Evolutionary conservation across 2,113 vertebrate species (phyloP).

Genomic region (Greenwoodochromis staneri): DNA sequence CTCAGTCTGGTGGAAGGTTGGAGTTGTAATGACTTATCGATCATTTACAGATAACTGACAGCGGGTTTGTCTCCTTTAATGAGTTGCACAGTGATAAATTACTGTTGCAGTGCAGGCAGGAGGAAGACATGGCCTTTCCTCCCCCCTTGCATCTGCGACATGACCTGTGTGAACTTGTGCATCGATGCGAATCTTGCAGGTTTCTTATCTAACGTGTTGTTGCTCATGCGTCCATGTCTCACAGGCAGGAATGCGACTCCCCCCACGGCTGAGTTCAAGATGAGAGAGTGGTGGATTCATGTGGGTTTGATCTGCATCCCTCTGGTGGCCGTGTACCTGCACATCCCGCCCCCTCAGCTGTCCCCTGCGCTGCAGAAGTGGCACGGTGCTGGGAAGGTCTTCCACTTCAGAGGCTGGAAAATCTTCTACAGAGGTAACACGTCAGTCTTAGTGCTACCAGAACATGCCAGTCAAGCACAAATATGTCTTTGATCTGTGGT

Average conservation of each 20-base stretch:
- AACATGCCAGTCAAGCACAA: neutral
- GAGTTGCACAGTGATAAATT: neutral
- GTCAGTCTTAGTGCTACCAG: neutral
- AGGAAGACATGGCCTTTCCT: neutral
- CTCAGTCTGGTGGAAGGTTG: neutral
- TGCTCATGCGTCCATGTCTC: neutral
- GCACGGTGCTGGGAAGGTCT: conserved; percentile 76
- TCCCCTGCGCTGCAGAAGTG: conserved; percentile 82
- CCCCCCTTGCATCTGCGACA: neutral
- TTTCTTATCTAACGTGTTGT: neutral
- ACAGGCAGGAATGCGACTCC: conserved; percentile 35
- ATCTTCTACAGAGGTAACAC: conserved; percentile 87
- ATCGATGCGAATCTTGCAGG: neutral
- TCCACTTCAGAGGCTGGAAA: conserved; percentile 77
- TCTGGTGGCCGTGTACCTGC: conserved; percentile 85
- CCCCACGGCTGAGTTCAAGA: conserved; percentile 56
- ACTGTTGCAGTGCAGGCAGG: neutral
- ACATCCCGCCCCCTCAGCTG: conserved; percentile 84
- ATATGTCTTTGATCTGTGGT: neutral
- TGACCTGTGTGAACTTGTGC: neutral
- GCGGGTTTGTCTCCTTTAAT: neutral
- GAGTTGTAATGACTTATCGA: neutral
- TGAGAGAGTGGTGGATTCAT: conserved; percentile 94
- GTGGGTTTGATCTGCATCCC: conserved; percentile 81
- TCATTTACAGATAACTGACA: neutral